Conservation (phyloP, 2,797 vertebrate species). For the Echeneis naucrates region DNA sequence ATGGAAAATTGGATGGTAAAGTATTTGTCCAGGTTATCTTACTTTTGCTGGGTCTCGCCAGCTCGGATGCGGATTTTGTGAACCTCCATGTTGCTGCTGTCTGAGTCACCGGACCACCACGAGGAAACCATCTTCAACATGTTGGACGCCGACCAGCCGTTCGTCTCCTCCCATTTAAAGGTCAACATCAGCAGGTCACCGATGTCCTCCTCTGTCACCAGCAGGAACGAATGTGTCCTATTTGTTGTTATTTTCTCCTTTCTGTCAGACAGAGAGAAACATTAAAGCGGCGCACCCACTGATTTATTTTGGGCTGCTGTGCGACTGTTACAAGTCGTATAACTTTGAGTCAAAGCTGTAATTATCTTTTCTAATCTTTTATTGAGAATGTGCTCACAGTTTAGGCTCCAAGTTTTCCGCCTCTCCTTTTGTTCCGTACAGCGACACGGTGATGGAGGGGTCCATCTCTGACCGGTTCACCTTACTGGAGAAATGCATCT, state of each 20-base stretch:
- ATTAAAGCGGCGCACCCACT: not conserved
- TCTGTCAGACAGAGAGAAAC: constrained; percentile 51
- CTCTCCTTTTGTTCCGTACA: constrained; percentile 80
- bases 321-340: constrained; percentile 14
- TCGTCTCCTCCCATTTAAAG: constrained; percentile 81
- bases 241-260: constrained; percentile 80
- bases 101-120: constrained; percentile 80
- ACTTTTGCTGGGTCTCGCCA: constrained; percentile 86
- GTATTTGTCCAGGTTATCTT: too few relatives aligned
- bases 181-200: constrained; percentile 84
- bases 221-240: constrained; percentile 83
- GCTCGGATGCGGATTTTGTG: constrained; percentile 83
- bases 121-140: constrained; percentile 79
- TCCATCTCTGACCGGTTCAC: constrained; percentile 74
- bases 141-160: constrained; percentile 76
- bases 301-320: constrained; percentile 18
- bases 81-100: constrained; percentile 65
- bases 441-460: constrained; percentile 77
- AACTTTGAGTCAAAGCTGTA: constrained; percentile 12
- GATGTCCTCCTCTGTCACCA: constrained; percentile 84
- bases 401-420: constrained; percentile 81
- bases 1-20: too few relatives aligned
- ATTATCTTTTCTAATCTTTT: constrained; percentile 11
- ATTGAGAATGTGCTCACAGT: constrained; percentile 74
- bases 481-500: constrained; percentile 83